Conservation (phyloP, 2,113 vertebrate genomes). For the Chaenogobius annularis region DNA sequence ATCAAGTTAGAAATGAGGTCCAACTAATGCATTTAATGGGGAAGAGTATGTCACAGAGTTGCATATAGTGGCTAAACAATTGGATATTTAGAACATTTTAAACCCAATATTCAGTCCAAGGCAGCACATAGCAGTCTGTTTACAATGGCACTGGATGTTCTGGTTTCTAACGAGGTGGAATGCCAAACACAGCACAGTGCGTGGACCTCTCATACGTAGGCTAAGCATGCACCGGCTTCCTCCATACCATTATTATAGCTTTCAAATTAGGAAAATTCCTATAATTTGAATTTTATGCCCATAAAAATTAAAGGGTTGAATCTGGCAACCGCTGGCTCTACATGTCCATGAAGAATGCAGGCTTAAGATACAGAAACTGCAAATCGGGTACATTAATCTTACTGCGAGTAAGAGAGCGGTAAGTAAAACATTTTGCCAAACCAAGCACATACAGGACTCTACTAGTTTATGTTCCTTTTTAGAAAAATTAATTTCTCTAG, state of each 20-base stretch:
- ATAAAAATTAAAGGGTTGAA: constrained; percentile 6
- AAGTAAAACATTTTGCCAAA: neutral
- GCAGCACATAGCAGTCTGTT: neutral
- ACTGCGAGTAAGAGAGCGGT: neutral
- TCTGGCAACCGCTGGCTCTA: neutral
- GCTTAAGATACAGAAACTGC: neutral
- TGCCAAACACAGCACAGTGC: constrained; percentile 4
- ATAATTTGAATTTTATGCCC: constrained; percentile 7
- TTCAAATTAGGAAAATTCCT: constrained; percentile 7
- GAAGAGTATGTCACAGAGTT: constrained; percentile 22
- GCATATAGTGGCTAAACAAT: constrained; percentile 26
- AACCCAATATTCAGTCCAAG: neutral
- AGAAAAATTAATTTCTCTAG: too few species aligned
- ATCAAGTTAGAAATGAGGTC: constrained; percentile 51
- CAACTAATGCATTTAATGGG: constrained; percentile 54
- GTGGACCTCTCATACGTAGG: neutral
- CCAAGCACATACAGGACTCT: neutral
- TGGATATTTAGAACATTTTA: constrained; percentile 6
- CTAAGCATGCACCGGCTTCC: neutral
- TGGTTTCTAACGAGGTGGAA: constrained; percentile 9
- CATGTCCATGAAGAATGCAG: neutral
- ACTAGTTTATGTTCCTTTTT: neutral
- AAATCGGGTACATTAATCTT: neutral
- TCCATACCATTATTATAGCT: constrained; percentile 1
- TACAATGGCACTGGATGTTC: neutral